Conservation (phyloP, 2,113 vertebrate genomes). For the Calypte anna region DNA sequence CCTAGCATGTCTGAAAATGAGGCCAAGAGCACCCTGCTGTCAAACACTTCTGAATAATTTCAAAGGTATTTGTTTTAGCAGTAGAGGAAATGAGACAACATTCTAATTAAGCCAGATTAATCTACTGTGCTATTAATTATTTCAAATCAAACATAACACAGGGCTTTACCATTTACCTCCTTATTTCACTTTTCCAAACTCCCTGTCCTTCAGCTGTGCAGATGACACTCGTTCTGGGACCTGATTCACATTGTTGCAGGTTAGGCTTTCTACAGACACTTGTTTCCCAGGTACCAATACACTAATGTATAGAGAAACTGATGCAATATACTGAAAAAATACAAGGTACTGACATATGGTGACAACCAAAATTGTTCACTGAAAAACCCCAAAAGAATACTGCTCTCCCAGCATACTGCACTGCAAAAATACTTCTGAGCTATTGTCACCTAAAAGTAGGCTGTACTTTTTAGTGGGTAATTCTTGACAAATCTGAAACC, state of each 20-base stretch:
- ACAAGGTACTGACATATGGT: not conserved
- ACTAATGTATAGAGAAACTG: not conserved
- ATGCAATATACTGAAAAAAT: not conserved
- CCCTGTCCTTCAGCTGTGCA: rapidly evolving
- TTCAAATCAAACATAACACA: conserved; percentile 10
- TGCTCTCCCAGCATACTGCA: not conserved
- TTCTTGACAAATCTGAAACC: not conserved
- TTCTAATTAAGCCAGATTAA: conserved; percentile 10
- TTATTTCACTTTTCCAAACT: not conserved
- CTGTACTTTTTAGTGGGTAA: not conserved
- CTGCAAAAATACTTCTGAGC: not conserved
- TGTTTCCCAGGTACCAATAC: not conserved
- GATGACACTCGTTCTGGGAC: not conserved
- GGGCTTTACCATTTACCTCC: not conserved
- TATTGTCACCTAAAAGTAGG: not conserved
- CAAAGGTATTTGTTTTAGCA: not conserved
- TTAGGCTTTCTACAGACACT: not conserved
- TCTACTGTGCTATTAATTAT: not conserved
- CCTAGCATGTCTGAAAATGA: not conserved
- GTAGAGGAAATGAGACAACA: not conserved
- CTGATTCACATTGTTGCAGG: not conserved
- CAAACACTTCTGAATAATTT: conserved; percentile 1
- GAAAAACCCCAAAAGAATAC: not conserved
- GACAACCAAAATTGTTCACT: not conserved
- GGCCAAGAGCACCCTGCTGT: not conserved